Base-by-base conservation (phyloP, 2,888 invertebrate genomes). In the Caradrina kadenii region DNA sequence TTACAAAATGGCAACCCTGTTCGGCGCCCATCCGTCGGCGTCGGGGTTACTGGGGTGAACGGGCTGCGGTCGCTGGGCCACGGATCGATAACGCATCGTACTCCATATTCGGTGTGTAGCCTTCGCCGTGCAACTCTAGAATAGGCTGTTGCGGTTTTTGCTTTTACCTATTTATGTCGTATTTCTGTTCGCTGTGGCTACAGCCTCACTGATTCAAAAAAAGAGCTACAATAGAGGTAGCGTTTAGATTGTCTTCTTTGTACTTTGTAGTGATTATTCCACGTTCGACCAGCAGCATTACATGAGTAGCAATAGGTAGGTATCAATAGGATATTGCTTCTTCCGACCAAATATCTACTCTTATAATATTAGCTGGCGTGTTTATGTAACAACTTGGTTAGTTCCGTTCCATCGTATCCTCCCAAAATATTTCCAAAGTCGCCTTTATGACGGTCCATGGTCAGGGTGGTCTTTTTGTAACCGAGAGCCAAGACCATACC, bases 11-110 rank as follows among this genome's bases (percentile, higher is more conserved):
- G 74, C 68, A 84, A 73, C 75, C 81, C 84, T 69, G 69, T 59
- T 59, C 63, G 91, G 90, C 91, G 91, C 90, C 91, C 65, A 70
- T 68, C 68, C 56, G 90, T 66, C 42, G 42, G 42, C 42, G 42
- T 42, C 92, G 92, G 90, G 92, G 93, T 93, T 91, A 93, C 88
- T 93, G 86, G 92, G 92, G 92, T 93, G 92, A 88, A 87, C 85
- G 77, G 82, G 86, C 82, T 86, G 90, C 89, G 90, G 89, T 89
- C 81, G 84, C 63, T 84, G 86, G 88, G 87, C 84, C 81, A 74
- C 79, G 82, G 90, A 91, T 93, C 93, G 84, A 93, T 93, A 92
- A 69, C 86, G 90, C 90, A 91, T 88, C 84, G 80, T 75, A 81
- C 83, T 80, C 83, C 67, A 65, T 86, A 80, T 80, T 84, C 62